Conservation (phyloP, 2,888 invertebrate genomes). For the Neelides folsomi region DNA sequence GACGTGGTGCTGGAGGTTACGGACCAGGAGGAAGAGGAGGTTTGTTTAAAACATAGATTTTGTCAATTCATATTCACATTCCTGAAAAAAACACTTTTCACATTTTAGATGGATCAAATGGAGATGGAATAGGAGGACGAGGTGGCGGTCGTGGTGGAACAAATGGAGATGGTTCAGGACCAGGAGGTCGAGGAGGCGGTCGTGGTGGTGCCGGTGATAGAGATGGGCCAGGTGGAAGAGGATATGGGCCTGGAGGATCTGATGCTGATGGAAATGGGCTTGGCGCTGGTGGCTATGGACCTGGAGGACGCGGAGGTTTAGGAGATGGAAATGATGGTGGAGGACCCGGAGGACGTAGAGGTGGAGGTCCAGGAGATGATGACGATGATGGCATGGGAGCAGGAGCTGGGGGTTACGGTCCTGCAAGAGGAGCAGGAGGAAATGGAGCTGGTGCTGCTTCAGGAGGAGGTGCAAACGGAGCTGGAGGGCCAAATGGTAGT, state of each 20-base stretch:
- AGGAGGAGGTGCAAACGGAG: not conserved
- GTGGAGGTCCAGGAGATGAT: not conserved
- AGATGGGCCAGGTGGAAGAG: not conserved
- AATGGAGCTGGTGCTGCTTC: not conserved
- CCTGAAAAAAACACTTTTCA: too few relatives aligned
- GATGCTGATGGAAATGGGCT: too few relatives aligned
- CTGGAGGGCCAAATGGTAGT: not conserved
- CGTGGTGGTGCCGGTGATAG: not conserved
- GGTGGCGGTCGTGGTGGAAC: too few relatives aligned
- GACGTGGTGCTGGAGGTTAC: too few relatives aligned
- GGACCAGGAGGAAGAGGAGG: too few relatives aligned
- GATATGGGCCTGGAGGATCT: not conserved
- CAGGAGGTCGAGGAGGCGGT: not conserved
- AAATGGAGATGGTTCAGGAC: too few relatives aligned
- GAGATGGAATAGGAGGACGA: too few relatives aligned
- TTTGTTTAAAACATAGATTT: too few relatives aligned
- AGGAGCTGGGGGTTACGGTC: not conserved
- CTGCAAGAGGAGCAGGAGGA: not conserved
- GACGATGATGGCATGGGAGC: not conserved
- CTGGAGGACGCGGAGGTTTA: too few relatives aligned
- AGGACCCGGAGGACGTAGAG: constrained; percentile 1
- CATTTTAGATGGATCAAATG: too few relatives aligned
- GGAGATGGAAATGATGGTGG: not conserved
- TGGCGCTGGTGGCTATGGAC: too few relatives aligned
- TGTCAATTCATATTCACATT: too few relatives aligned